A percentile compares a stretch with the other conserved stretches of the same genome.
phyloP scores from a whole-genome alignment of 1,140 invertebrate genomes.

The Tigriopus japonicus region DNA sequence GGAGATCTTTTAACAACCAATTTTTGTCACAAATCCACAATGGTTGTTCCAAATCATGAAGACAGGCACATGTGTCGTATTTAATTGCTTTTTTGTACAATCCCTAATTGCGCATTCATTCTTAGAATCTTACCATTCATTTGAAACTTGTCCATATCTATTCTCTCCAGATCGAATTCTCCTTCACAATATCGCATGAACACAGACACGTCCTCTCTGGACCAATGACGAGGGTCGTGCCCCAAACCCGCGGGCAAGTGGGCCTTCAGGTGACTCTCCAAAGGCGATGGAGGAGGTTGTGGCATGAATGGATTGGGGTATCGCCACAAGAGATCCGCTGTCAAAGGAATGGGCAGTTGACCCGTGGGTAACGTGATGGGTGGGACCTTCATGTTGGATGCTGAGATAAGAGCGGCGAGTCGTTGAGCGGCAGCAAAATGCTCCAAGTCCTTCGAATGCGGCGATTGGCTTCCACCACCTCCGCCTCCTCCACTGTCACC shows the following conservation, averaged over 20 bases:
- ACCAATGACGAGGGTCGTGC: constrained; percentile 67
- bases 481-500: too few relatives aligned
- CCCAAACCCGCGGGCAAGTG: constrained; percentile 39
- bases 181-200: constrained; percentile 80
- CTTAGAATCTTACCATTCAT: constrained; percentile 59
- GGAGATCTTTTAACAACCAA: too few relatives aligned
- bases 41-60: too few relatives aligned
- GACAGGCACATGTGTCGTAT: too few relatives aligned
- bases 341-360: constrained; percentile 44
- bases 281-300: constrained; percentile 29
- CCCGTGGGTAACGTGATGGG: constrained; percentile 25
- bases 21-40: too few relatives aligned
- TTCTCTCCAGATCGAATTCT: constrained; percentile 73
- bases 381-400: constrained; percentile 25
- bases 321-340: constrained; percentile 58
- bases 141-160: constrained; percentile 84
- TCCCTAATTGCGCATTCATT: too few relatives aligned
- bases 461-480: too few relatives aligned
- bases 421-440: constrained; percentile 3
- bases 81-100: too few relatives aligned
- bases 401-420: constrained; percentile 10
- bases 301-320: constrained; percentile 38
- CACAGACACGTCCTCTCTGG: constrained; percentile 62
- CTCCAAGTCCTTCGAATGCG: neutral
- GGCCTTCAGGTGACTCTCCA: constrained; percentile 51